Evolutionary conservation across 1,140 invertebrate genomes (phyloP).

Genomic region (Sogatella furcifera): DNA sequence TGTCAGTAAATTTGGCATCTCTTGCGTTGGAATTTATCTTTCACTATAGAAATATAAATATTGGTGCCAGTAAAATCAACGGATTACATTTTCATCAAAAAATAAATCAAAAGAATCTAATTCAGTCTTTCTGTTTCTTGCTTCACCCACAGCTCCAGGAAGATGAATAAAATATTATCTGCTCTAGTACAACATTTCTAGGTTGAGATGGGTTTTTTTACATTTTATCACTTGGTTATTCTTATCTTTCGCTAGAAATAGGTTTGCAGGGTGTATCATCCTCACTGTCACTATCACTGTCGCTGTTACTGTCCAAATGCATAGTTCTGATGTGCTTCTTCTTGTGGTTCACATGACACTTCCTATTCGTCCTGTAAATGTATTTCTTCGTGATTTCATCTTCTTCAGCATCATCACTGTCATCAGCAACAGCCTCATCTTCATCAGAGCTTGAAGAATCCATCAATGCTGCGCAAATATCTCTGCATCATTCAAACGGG

Average conservation of each 20-base stretch:
- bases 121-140: constrained; percentile 2
- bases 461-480: too few relatives aligned
- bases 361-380: too few relatives aligned
- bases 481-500: too few relatives aligned
- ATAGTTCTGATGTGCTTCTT: too few relatives aligned
- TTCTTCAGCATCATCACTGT: too few relatives aligned
- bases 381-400: too few relatives aligned
- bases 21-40: background rate
- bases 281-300: too few relatives aligned
- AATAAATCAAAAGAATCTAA: constrained; percentile 11
- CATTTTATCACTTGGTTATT: background rate
- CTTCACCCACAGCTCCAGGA: constrained; percentile 7
- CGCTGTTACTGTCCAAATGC: too few relatives aligned
- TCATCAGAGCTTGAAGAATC: too few relatives aligned
- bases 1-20: background rate
- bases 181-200: background rate
- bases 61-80: constrained; percentile 14
- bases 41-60: constrained; percentile 13
- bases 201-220: background rate
- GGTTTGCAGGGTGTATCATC: background rate
- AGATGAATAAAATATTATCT: constrained; percentile 9
- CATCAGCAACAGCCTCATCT: too few relatives aligned
- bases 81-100: constrained; percentile 10
- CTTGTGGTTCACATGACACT: too few relatives aligned
- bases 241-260: background rate